A percentile compares a stretch with the other conserved stretches of the same genome.
Evolutionary conservation across 2,113 vertebrate species (phyloP).

Genomic region (Anhinga anhinga): DNA sequence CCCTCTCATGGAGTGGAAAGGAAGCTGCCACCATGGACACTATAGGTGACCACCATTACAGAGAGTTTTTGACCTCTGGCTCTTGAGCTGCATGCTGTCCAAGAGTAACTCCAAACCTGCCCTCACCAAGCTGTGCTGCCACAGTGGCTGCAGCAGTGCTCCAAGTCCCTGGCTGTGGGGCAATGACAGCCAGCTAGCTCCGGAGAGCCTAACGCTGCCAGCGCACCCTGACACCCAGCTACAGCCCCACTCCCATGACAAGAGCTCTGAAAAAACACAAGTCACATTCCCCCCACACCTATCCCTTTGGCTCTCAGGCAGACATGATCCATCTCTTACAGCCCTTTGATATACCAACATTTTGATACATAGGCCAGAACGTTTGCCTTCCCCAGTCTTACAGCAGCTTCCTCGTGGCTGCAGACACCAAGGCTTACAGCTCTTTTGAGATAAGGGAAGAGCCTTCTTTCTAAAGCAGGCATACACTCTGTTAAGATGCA

Average conservation of each 20-base stretch:
- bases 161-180: not conserved
- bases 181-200: not conserved
- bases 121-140: accelerated
- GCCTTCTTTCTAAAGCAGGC: not conserved
- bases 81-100: not conserved
- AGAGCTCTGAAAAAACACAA: not conserved
- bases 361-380: not conserved
- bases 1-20: accelerated
- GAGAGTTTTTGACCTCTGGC: not conserved
- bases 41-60: not conserved
- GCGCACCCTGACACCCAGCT: not conserved
- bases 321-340: accelerated
- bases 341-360: not conserved
- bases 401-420: not conserved
- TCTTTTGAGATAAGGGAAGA: not conserved
- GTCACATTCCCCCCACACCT: not conserved
- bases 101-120: not conserved
- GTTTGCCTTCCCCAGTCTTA: not conserved
- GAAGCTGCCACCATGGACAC: accelerated
- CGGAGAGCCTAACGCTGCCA: not conserved
- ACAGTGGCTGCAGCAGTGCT: not conserved
- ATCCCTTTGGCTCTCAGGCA: not conserved
- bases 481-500: not conserved
- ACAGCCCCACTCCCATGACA: not conserved
- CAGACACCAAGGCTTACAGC: not conserved